A percentile compares a stretch with the other conserved stretches of the same genome.
Evolutionary conservation across 2,797 vertebrate species (phyloP).

Genomic region (Schizopygopsis malacanthus): DNA sequence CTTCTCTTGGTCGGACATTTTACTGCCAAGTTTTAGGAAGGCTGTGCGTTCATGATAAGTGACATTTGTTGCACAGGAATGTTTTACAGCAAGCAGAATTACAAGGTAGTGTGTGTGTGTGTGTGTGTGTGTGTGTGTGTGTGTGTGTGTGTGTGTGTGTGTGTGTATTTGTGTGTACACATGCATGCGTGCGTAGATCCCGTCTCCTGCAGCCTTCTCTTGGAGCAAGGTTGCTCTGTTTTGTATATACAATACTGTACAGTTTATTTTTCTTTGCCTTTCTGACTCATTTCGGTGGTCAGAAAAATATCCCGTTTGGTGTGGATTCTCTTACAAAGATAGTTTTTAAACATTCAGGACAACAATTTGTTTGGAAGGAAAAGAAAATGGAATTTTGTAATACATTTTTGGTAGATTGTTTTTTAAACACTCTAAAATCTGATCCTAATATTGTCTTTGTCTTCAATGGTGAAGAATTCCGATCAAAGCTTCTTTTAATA

Average conservation of each 20-base stretch:
- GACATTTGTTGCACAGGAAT: slow-evolving; percentile 85
- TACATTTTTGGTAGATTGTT: slow-evolving; percentile 69
- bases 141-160: too few species aligned
- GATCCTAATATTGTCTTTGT: slow-evolving; percentile 99
- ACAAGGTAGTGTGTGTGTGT: slow-evolving; percentile 67
- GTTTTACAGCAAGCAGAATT: slow-evolving; percentile 87
- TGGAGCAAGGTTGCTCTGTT: slow-evolving; percentile 82
- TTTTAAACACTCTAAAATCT: slow-evolving; percentile 89
- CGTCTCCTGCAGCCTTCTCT: slow-evolving; percentile 68
- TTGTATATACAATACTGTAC: slow-evolving; percentile 74
- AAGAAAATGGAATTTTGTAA: slow-evolving; percentile 56
- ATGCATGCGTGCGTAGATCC: slow-evolving; percentile 68
- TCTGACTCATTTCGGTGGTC: slow-evolving; percentile 73
- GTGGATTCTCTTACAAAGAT: slow-evolving; percentile 71
- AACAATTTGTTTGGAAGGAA: slow-evolving; percentile 65
- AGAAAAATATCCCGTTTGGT: slow-evolving; percentile 68
- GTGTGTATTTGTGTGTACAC: too few species aligned
- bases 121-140: not conserved
- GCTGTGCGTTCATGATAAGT: slow-evolving; percentile 76
- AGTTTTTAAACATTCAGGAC: slow-evolving; percentile 85
- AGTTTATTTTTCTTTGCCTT: slow-evolving; percentile 69
- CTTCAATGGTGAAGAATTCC: slow-evolving; percentile 99
- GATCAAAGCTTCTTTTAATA: slow-evolving; percentile 99
- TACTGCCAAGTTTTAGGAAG: slow-evolving; percentile 86
- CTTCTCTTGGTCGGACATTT: slow-evolving; percentile 78